phyloP scores from a whole-genome alignment of 2,113 vertebrate genomes.

The Ictalurus punctatus region DNA sequence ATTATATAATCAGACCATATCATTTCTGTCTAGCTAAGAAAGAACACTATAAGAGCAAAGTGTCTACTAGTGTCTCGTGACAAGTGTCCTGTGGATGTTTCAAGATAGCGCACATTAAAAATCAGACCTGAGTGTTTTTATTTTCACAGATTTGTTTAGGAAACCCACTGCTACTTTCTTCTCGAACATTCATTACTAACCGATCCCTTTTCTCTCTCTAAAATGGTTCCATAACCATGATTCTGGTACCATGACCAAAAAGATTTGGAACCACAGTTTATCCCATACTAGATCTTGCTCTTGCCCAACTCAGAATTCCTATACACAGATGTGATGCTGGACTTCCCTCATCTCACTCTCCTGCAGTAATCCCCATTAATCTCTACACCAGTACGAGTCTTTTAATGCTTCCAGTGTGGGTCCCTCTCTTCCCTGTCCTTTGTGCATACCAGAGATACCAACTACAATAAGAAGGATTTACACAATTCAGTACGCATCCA shows the following conservation, averaged over 20 bases:
- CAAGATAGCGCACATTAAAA: neutral
- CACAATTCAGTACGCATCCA: slow-evolving; percentile 45
- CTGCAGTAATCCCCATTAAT: slow-evolving; percentile 53
- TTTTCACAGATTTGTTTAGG: neutral
- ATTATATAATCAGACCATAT: neutral
- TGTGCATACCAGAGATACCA: slow-evolving; percentile 57
- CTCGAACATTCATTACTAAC: neutral
- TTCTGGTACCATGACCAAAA: neutral
- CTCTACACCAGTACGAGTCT: slow-evolving; percentile 45
- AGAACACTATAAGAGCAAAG: neutral
- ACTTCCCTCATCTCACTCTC: slow-evolving; percentile 36
- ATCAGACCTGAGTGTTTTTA: neutral
- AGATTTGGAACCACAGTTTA: neutral
- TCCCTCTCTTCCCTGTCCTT: slow-evolving; percentile 50
- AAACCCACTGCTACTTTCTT: neutral
- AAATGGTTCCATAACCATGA: neutral
- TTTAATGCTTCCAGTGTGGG: slow-evolving; percentile 45
- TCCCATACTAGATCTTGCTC: slow-evolving; percentile 26
- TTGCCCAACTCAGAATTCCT: neutral
- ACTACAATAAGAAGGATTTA: slow-evolving; percentile 59
- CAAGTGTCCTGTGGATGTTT: neutral
- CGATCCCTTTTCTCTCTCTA: neutral
- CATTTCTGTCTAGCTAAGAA: neutral
- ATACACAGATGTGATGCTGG: slow-evolving; percentile 33
- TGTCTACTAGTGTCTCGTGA: no score